These are phyloP conservation scores for Hozukius guyotensis DNA, from an alignment of 2,797 vertebrate genomes.

Conservation along the genomic window DNA sequence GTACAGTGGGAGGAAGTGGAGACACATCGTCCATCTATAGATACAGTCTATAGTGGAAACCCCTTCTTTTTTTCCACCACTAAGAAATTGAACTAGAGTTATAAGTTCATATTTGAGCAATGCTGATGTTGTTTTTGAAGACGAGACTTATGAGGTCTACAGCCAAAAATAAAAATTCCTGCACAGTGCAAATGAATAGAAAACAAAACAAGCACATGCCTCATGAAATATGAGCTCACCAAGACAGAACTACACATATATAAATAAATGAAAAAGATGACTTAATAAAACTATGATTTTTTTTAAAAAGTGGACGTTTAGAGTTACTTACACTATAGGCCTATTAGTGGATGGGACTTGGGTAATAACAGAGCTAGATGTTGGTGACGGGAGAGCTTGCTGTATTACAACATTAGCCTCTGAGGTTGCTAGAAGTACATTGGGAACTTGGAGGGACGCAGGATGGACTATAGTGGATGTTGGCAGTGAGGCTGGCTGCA, in stretches of 20 bases:
- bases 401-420: slow-evolving; percentile 99
- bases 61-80: neutral
- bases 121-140: slow-evolving; percentile 30
- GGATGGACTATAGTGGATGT: slow-evolving; percentile 98
- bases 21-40: too few species aligned
- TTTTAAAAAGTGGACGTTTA: slow-evolving; percentile 60
- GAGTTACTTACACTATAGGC: slow-evolving; percentile 96
- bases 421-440: slow-evolving; percentile 96
- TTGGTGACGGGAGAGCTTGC: slow-evolving; percentile 98
- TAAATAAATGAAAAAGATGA: slow-evolving; percentile 53
- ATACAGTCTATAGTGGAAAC: neutral
- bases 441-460: slow-evolving; percentile 97
- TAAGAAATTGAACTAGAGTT: neutral
- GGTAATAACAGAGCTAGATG: slow-evolving; percentile 99
- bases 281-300: slow-evolving; percentile 53
- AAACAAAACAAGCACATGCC: slow-evolving; percentile 68
- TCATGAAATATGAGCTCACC: slow-evolving; percentile 56
- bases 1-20: too few species aligned
- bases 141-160: slow-evolving; percentile 3
- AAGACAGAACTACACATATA: slow-evolving; percentile 68
- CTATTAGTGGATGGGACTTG: slow-evolving; percentile 97
- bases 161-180: slow-evolving; percentile 23
- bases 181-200: slow-evolving; percentile 46
- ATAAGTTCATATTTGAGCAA: slow-evolving; percentile 51
- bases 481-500: slow-evolving; percentile 95